Evolutionary conservation across 2,797 vertebrate species (phyloP).

Genomic region (Lagocephalus sceleratus): DNA sequence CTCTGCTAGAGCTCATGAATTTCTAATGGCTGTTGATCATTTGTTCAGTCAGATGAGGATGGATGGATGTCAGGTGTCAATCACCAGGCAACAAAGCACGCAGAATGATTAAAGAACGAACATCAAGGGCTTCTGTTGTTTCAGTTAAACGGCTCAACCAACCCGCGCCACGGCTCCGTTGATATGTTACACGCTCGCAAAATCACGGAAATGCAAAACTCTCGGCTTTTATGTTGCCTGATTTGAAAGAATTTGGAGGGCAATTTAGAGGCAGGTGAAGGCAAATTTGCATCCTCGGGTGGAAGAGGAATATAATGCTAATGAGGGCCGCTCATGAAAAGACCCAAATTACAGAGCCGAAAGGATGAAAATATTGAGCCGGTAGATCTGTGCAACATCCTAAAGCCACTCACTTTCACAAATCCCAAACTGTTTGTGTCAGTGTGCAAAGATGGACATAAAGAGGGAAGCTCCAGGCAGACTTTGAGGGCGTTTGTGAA

Average conservation of each 20-base stretch:
- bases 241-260: slow-evolving; percentile 53
- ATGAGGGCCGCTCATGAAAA: slow-evolving; percentile 61
- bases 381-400: slow-evolving; percentile 38
- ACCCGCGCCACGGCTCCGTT: no score
- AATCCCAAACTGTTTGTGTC: slow-evolving; percentile 31
- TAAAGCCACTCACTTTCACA: slow-evolving; percentile 8
- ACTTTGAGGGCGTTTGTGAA: slow-evolving; percentile 29
- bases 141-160: no score
- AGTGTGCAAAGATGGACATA: slow-evolving; percentile 26
- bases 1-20: slow-evolving; percentile 1
- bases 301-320: slow-evolving; percentile 57
- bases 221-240: slow-evolving; percentile 51
- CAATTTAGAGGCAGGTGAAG: slow-evolving; percentile 55
- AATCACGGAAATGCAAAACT: slow-evolving; percentile 36
- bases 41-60: slow-evolving; percentile 18
- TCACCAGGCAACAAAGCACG: no score
- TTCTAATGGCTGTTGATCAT: slow-evolving; percentile 2
- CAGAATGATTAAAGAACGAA: no score
- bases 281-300: slow-evolving; percentile 58
- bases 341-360: slow-evolving; percentile 56
- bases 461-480: neutral
- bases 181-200: no score
- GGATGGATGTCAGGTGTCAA: slow-evolving; percentile 23
- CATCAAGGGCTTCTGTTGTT: no score
- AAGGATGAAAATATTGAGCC: slow-evolving; percentile 39